Percentiles rank a stretch among this genome's conserved stretches.
These are phyloP conservation scores for Tiliqua scincoides DNA, from an alignment of 2,113 vertebrate genomes.

Conservation along the genomic window DNA sequence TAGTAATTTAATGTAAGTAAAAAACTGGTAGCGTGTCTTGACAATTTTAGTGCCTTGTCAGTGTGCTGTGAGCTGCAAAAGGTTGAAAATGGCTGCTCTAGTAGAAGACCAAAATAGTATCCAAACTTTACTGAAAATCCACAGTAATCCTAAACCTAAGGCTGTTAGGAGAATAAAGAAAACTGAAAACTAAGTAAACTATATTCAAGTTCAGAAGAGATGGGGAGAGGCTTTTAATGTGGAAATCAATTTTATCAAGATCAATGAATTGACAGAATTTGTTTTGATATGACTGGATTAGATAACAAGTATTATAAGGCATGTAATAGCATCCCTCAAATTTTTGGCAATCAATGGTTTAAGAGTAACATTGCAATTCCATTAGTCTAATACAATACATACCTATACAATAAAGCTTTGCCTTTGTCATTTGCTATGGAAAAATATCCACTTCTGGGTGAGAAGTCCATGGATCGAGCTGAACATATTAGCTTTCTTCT, in stretches of 20 bases:
- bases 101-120: neutral
- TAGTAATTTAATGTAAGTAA: too few species aligned
- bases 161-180: neutral
- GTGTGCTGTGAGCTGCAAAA: too few species aligned
- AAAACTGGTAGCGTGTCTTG: too few species aligned
- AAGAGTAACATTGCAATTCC: neutral
- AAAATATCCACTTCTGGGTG: slow-evolving; percentile 93
- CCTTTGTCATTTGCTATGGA: slow-evolving; percentile 93
- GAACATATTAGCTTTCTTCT: slow-evolving; percentile 81
- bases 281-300: neutral
- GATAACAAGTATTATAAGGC: neutral
- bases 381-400: slow-evolving; percentile 28
- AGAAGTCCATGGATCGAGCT: slow-evolving; percentile 87
- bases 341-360: neutral
- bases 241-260: neutral
- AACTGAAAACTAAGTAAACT: too few species aligned
- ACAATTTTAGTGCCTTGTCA: too few species aligned
- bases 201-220: too few species aligned
- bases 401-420: slow-evolving; percentile 91
- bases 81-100: too few species aligned
- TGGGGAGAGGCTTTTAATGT: neutral
- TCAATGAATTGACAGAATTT: neutral
- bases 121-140: neutral
- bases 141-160: neutral
- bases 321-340: neutral